Percentiles rank a stretch among this genome's conserved stretches.
These are phyloP conservation scores for Papilio polyxenes DNA, from an alignment of 1,140 invertebrate genomes.

Conservation along the genomic window DNA sequence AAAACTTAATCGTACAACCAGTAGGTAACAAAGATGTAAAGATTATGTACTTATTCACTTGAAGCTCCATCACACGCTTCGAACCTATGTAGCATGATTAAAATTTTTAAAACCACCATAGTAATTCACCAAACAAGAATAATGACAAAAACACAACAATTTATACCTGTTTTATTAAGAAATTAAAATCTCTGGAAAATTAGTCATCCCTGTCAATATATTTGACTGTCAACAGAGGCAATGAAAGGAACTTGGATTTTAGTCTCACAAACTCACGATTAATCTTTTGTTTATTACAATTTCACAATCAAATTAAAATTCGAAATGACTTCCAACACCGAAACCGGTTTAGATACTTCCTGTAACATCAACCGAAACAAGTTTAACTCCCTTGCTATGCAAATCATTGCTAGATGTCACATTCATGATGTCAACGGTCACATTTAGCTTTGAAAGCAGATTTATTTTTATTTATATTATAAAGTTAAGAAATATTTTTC, in stretches of 20 bases:
- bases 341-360: constrained; percentile 9
- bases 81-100: too few species aligned
- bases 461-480: constrained; percentile 9
- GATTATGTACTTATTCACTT: too few species aligned
- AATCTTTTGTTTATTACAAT: neutral
- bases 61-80: too few species aligned
- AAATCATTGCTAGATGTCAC: neutral
- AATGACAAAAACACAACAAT: too few species aligned
- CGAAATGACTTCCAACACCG: neutral
- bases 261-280: neutral
- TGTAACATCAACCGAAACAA: neutral
- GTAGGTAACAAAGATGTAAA: too few species aligned
- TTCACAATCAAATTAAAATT: constrained; percentile 7
- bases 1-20: neutral
- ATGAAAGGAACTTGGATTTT: too few species aligned
- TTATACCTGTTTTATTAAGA: too few species aligned
- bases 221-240: too few species aligned
- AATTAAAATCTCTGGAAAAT: too few species aligned
- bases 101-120: too few species aligned
- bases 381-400: constrained; percentile 4
- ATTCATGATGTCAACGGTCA: constrained; percentile 7
- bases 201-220: too few species aligned
- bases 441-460: neutral
- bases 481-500: neutral
- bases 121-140: too few species aligned